These are phyloP conservation scores for Palythoa heliodiscus DNA, from an alignment of 92 coral and sea anemone genomes.

Conservation along the genomic window DNA sequence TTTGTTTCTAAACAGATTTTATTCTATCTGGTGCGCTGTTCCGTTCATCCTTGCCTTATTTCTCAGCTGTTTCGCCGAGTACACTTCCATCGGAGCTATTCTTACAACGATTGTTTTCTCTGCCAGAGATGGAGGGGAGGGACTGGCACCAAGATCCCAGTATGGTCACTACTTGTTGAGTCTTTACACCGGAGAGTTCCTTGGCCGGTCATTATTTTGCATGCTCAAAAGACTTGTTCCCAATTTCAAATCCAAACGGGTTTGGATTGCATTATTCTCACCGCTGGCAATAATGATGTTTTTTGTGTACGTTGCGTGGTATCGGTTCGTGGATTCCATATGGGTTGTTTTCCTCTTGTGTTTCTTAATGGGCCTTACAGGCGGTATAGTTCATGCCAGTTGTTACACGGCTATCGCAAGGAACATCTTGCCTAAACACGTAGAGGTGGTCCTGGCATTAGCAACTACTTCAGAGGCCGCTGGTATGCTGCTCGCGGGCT, in stretches of 20 bases:
- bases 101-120: constrained; percentile 67
- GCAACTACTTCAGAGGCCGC: constrained; percentile 69
- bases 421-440: constrained; percentile 48
- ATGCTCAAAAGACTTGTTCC: constrained; percentile 66
- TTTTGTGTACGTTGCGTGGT: constrained; percentile 65
- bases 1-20: constrained; percentile 24
- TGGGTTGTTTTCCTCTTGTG: constrained; percentile 68
- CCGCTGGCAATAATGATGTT: constrained; percentile 62
- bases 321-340: constrained; percentile 53
- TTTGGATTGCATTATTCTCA: constrained; percentile 57
- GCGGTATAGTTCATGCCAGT: constrained; percentile 62
- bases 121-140: constrained; percentile 48
- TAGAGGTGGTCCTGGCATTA: constrained; percentile 50
- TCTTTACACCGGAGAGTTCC: constrained; percentile 83
- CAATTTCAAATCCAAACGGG: constrained; percentile 50
- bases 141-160: constrained; percentile 66
- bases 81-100: constrained; percentile 67
- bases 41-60: constrained; percentile 58
- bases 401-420: constrained; percentile 66
- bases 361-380: constrained; percentile 61
- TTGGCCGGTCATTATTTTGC: constrained; percentile 74
- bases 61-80: constrained; percentile 65
- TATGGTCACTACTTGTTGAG: constrained; percentile 80
- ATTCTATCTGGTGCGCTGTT: constrained; percentile 54
- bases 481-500: constrained; percentile 77